Percentiles rank a stretch among this genome's conserved stretches.
phyloP scores from a whole-genome alignment of 2,113 vertebrate species.

The Irena cyanogastra region DNA sequence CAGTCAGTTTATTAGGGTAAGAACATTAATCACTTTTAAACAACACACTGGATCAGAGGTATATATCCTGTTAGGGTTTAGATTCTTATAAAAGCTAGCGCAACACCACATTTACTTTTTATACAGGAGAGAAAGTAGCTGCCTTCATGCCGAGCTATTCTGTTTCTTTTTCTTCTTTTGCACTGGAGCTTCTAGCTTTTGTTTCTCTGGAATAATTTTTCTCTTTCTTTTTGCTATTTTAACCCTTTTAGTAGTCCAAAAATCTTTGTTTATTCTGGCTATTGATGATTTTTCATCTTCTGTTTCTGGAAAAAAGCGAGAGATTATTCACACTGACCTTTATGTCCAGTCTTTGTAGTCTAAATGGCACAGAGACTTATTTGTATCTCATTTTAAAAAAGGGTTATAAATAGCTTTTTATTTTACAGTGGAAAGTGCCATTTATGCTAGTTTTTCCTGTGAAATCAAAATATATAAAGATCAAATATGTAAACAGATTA shows the following conservation, averaged over 20 bases:
- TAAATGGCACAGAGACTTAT: background rate
- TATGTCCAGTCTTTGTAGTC: background rate
- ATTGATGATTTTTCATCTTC: conserved; percentile 13
- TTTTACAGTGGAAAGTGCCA: background rate
- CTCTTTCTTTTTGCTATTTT: background rate
- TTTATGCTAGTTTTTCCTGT: background rate
- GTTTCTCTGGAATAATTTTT: background rate
- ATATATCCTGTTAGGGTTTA: background rate
- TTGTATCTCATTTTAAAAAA: background rate
- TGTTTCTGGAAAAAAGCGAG: conserved; percentile 50
- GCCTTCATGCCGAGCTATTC: background rate
- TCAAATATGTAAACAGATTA: background rate
- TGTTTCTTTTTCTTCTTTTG: conserved; percentile 63
- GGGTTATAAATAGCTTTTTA: background rate
- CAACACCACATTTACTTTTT: background rate
- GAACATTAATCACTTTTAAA: background rate
- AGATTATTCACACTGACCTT: background rate
- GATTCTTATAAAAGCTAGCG: background rate
- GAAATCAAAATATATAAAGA: background rate
- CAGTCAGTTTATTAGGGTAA: background rate
- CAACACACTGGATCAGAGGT: background rate
- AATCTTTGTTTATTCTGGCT: background rate
- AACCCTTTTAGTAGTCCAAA: background rate
- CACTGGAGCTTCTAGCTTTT: background rate
- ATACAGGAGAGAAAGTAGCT: background rate